Evolutionary conservation across 2,888 invertebrate genomes (phyloP), one percentile per base, ranked within the genome.

Genomic region (Dermolepida albohirtum): DNA sequence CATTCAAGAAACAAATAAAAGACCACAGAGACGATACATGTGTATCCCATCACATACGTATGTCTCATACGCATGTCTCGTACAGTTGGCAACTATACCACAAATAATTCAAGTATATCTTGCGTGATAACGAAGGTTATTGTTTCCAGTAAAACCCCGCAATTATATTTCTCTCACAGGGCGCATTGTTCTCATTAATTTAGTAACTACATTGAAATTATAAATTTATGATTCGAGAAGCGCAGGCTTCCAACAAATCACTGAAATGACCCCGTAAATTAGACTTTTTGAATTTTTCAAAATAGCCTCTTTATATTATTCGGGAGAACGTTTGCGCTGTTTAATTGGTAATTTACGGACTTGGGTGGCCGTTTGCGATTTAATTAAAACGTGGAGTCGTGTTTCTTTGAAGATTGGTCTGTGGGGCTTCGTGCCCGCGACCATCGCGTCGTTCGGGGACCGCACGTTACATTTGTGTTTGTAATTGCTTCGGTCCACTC

Each of bases 311-410:
- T 66, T 66, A 49, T 55, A 47, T 55, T 55, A 57, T 55, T 43
- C 49, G 49, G 43, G 41, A 57, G 57, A 49, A 66, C 39, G 66
- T 66, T 55, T 57, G 55, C 66, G 22, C 41, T 17, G 57, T 66
- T 66, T 49, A 66, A 66, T 66, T 66, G 66, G 66, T 55, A 66
- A 66, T 66, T 66, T 66, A 66, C 57, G 66, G 47, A 63, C 68
- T 34, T 55, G 34, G 55, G 66, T 55, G 67, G 51, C 40, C 62
- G 65, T 63, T 66, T 64, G 68, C 64, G 22, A 69, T 72, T 72
- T 70, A 72, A 72, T 72, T 72, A 72, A 69, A 66, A 69, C 57
- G 66, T 65, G 67, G 50, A 67, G 69, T 70, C 69, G 67, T 70
- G 72, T 72, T 72, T 70, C 72, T 66, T 66, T 57, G 66, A 66